Evolutionary conservation across 1,140 invertebrate genomes (phyloP), one percentile per base, ranked within the genome.

Genomic region (Pinna nobilis): DNA sequence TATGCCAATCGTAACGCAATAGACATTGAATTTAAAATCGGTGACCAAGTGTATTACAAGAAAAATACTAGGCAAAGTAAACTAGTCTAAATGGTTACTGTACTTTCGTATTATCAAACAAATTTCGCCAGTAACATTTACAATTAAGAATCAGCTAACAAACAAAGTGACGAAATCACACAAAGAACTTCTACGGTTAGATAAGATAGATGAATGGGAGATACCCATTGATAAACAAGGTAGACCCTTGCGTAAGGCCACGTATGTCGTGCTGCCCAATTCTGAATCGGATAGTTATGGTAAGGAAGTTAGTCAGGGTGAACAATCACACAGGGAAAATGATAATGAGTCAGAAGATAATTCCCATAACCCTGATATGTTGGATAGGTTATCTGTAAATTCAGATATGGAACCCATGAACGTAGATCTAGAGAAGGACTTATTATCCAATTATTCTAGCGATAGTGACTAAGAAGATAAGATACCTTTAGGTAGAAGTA

Each of bases 11-110:
- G 33, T 39, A 25, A 49, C 50, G 33, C 30, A 15, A 20, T 66
- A 72, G 49, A 35, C 15, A n/a, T 51, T 20, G 47, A 55, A 44
- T 53, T 71, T 51, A 49, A 71, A 55, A 50, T 71, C 20, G 69
- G 69, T 11, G 44, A 76, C 32, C 50, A 61, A 23, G 74, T 76
- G 50, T 76, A 67, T 39, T 67, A 67, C 37, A 70, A 69, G 53
- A 65, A 66, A n/a, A 44, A 59, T 60, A 15, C n/a, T 33, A 75
- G 23, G 51, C 28, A 51, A 44, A 57, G 41, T 41, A 70, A 70
- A 44, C 23, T 74, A 33, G 6, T 66, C 15, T 23, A 69, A 64
- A 18, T 69, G 72, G 72, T 30, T 33, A 60, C 50, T 66, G 0
- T 65, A 49, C 28, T 75, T 41, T 33, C 25, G 73, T 11, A 41